A percentile compares a stretch with the other conserved stretches of the same genome.
Evolutionary conservation across 2,888 invertebrate species (phyloP).

Genomic region (Gryllus longicercus): DNA sequence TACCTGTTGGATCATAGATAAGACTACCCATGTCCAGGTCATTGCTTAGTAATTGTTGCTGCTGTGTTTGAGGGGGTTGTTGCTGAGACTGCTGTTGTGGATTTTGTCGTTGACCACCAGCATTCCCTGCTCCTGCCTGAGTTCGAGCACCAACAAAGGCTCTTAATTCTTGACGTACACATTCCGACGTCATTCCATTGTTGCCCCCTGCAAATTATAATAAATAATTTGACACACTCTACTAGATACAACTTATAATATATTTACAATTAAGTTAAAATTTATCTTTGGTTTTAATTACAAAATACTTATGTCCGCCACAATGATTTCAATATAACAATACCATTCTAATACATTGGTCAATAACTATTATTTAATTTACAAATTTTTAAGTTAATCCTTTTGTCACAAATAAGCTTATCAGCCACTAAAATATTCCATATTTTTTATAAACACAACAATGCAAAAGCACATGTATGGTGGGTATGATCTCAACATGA

Average conservation of each 20-base stretch:
- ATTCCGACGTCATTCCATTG: slow-evolving; percentile 60
- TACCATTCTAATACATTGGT: too few species aligned
- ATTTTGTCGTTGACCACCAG: slow-evolving; percentile 42
- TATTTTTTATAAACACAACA: too few species aligned
- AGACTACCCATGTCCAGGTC: slow-evolving; percentile 5
- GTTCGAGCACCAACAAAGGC: slow-evolving; percentile 84
- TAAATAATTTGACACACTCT: neutral
- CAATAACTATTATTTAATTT: too few species aligned
- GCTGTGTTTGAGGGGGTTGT: neutral
- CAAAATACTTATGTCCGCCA: too few species aligned
- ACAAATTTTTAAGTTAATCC: too few species aligned
- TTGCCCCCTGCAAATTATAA: slow-evolving; percentile 48
- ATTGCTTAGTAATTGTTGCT: slow-evolving; percentile 9
- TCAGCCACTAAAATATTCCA: too few species aligned
- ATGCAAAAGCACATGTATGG: too few species aligned
- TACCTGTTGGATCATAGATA: neutral
- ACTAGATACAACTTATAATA: too few species aligned
- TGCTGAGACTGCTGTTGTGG: slow-evolving; percentile 7
- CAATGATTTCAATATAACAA: too few species aligned
- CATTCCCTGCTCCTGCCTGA: slow-evolving; percentile 48
- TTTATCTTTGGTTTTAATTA: too few species aligned
- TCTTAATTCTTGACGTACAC: slow-evolving; percentile 85
- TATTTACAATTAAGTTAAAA: too few species aligned
- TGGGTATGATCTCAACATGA: neutral
- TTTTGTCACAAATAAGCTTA: too few species aligned